These are phyloP conservation scores for Apolygus lucorum DNA, from an alignment of 1,140 invertebrate genomes.

Conservation along the genomic window DNA sequence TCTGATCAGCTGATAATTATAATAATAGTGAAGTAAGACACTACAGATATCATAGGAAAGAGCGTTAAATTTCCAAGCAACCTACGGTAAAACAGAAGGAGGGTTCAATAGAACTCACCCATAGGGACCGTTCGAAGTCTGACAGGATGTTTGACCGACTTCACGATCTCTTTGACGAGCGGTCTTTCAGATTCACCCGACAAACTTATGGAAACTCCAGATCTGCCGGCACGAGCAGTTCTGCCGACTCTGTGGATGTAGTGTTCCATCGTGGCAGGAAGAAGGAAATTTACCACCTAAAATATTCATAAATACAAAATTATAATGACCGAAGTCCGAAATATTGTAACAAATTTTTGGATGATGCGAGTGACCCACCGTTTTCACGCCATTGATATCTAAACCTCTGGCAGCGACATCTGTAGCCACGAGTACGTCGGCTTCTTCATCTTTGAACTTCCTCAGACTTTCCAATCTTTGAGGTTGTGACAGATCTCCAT, in stretches of 20 bases:
- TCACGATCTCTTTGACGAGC: slow-evolving; percentile 86
- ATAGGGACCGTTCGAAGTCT: slow-evolving; percentile 79
- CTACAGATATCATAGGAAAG: no score
- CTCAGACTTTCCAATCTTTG: slow-evolving; percentile 82
- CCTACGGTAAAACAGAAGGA: neutral
- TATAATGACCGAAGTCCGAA: slow-evolving; percentile 11
- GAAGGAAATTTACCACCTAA: slow-evolving; percentile 84
- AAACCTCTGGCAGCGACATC: slow-evolving; percentile 94
- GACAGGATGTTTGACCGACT: slow-evolving; percentile 71
- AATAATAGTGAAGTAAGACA: no score
- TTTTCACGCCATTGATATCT: slow-evolving; percentile 92
- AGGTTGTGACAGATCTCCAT: slow-evolving; percentile 89
- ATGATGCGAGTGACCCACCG: slow-evolving; percentile 54
- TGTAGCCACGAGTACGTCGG: slow-evolving; percentile 89
- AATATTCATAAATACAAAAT: slow-evolving; percentile 16
- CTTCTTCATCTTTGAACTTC: slow-evolving; percentile 77
- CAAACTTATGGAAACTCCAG: slow-evolving; percentile 84
- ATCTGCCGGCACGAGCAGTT: slow-evolving; percentile 86
- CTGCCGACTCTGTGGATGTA: slow-evolving; percentile 93
- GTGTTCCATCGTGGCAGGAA: slow-evolving; percentile 88
- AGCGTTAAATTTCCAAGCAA: neutral
- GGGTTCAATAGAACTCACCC: slow-evolving; percentile 42
- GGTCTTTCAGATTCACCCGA: slow-evolving; percentile 85
- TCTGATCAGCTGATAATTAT: no score
- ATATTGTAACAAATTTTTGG: neutral